These are phyloP conservation scores for Bubo bubo DNA, from an alignment of 2,113 vertebrate species.

Conservation along the genomic window DNA sequence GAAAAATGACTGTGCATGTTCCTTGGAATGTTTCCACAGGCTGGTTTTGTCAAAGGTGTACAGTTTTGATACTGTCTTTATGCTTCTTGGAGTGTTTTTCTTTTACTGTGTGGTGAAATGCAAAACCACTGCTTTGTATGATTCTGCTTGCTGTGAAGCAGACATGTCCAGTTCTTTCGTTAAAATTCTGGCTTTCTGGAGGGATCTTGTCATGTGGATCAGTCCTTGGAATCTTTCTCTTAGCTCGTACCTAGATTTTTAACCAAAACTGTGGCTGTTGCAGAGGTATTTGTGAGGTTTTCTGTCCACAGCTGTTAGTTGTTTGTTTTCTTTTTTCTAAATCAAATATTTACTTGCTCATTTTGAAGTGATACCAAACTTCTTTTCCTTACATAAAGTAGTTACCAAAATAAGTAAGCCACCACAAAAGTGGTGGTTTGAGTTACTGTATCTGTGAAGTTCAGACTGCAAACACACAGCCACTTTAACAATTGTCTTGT, in stretches of 20 bases:
- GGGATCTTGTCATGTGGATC: not conserved
- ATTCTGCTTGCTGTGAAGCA: not conserved
- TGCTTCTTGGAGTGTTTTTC: not conserved
- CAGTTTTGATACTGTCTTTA: not conserved
- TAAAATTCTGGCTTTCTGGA: not conserved
- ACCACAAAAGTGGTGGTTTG: not conserved
- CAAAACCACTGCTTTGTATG: not conserved
- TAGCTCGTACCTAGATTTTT: not conserved
- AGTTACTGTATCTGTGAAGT: not conserved
- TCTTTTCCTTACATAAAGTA: not conserved
- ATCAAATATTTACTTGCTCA: not conserved
- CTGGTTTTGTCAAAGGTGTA: not conserved
- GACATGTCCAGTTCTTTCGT: not conserved
- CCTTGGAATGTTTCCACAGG: not conserved
- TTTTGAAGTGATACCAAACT: not conserved
- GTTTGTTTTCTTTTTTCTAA: not conserved
- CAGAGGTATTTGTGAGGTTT: not conserved
- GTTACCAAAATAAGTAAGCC: not conserved
- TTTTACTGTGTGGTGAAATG: not conserved
- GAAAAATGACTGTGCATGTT: rapidly evolving
- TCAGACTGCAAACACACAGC: not conserved
- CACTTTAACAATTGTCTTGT: not conserved
- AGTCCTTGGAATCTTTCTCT: not conserved
- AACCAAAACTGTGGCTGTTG: not conserved
- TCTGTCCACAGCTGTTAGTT: not conserved